A percentile compares a stretch with the other conserved stretches of the same genome.
phyloP scores from a whole-genome alignment of 1,140 invertebrate species.

The Helicoverpa zea region DNA sequence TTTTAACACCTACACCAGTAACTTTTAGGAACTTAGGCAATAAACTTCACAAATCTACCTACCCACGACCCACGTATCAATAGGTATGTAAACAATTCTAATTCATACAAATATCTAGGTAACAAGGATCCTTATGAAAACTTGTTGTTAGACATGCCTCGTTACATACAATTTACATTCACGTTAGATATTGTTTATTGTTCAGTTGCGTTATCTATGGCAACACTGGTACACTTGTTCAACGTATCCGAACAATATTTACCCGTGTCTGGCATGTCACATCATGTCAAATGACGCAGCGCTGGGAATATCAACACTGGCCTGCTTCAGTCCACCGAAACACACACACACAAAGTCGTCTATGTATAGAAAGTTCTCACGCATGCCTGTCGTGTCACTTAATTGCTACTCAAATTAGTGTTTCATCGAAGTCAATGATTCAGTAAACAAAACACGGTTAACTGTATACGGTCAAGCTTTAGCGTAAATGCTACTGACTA shows the following conservation, averaged over 20 bases:
- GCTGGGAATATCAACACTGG: constrained; percentile 61
- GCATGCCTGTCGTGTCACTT: not conserved
- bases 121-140: too few species aligned
- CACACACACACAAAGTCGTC: not conserved
- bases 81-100: too few species aligned
- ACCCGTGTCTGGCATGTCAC: constrained; percentile 53
- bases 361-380: constrained; percentile 16
- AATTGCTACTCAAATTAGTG: constrained; percentile 27
- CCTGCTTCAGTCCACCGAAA: constrained; percentile 16
- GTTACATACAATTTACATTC: too few species aligned
- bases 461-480: too few species aligned
- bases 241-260: constrained; percentile 51
- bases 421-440: constrained; percentile 28
- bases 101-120: too few species aligned
- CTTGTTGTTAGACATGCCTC: too few species aligned
- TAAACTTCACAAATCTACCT: too few species aligned
- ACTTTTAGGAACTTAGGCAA: too few species aligned
- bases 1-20: not conserved
- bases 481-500: too few species aligned
- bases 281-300: constrained; percentile 56
- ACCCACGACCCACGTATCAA: too few species aligned
- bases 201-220: constrained; percentile 19
- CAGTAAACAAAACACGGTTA: not conserved
- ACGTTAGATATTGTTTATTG: not conserved
- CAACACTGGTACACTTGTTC: constrained; percentile 1